Base-by-base conservation (phyloP, 2,888 invertebrate genomes). In the Gari tellinella region DNA sequence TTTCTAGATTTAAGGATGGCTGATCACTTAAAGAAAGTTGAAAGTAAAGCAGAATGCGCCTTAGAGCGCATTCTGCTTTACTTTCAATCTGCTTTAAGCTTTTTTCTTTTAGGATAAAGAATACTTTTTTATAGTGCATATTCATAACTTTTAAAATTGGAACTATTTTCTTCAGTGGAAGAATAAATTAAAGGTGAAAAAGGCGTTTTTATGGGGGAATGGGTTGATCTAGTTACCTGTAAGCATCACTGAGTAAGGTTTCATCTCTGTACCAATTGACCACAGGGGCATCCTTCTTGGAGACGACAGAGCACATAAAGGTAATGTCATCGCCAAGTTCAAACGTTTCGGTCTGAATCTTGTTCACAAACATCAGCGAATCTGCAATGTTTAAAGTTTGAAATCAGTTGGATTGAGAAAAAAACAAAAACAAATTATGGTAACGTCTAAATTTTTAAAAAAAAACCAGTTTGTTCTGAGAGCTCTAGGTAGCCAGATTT, bases 301-400 rank as follows among this genome's bases (percentile, higher is more conserved):
- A 89, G 17, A 83, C 79, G 26, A 90, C 85, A 8, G 83, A 86
- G 69, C 90, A 90, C 12, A 83, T 72, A 56, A 91, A 81, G 12
- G 87, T 87, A 19, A 90, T 88, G 45, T 85, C 86, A 41, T 90
- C 89, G 15, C 90, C 91, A 79, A 96, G 96, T 26, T 95, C 94
- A 86, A 97, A 95, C 10, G 97, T 96, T 15, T 95, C 94, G 21
- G 96, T 94, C 90, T 96, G 95, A 0, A 99, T 97, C 86, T 98
- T 98, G 90, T 97, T 97, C 5, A 31, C 31, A 31, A 31, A 31
- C 31, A 31, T 10, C 4, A 31, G 31, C 10, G 31, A 31, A 31
- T 31, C 31, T 31, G 31, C 4, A 31, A 31, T 31, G 31, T 55
- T 97, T 94, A 93, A 99, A 96, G n/a, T n/a, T n/a, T n/a, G n/a